Base-by-base conservation (phyloP, 1,140 invertebrate species). In the Nasonia vitripennis region DNA sequence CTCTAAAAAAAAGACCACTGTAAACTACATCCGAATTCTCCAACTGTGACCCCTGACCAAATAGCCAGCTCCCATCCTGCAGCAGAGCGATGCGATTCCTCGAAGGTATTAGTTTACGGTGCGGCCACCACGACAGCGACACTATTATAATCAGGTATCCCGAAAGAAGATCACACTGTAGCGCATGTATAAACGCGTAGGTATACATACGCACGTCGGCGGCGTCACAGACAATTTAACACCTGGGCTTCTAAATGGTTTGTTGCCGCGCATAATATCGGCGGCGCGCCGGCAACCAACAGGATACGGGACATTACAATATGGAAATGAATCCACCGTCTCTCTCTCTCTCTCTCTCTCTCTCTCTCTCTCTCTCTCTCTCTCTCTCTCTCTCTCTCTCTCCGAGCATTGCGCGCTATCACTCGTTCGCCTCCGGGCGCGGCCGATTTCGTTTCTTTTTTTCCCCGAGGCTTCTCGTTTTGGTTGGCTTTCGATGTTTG, bases 151-250 rank as follows among this genome's bases (percentile, higher is more conserved):
- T 67, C 55, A 62, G 27, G 6, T 34, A 5, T n/a, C 20, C 17
- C 55, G 7, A 62, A 62, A n/a, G 20, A 6, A n/a, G 3, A 17
- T 17, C 14, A 14, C 12, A 17, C 51, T 55, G 51, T 14, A 55
- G 12, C 12, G n/a, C n/a, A 62, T 4, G 55, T 62, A 20, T 62
- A 62, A 62, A 62, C 55, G 55, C 55, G 17, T 62, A 4, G 55
- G 55, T 62, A 62, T 31, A 62, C 31, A 48, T 88, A 87, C 84
- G 89, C 89, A 88, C 89, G 87, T 86, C 89, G 55, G 20, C 88
- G 88, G 89, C 91, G 92, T 93, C 92, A 93, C 92, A 92, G 91
- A 91, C 92, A 93, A 93, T 93, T 93, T 92, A 93, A 93, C 92
- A 93, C 92, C 92, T 93, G 92, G 92, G 90, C 88, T 62, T 78